phyloP scores from a whole-genome alignment of 2,888 invertebrate genomes.

The Eurois occulta region DNA sequence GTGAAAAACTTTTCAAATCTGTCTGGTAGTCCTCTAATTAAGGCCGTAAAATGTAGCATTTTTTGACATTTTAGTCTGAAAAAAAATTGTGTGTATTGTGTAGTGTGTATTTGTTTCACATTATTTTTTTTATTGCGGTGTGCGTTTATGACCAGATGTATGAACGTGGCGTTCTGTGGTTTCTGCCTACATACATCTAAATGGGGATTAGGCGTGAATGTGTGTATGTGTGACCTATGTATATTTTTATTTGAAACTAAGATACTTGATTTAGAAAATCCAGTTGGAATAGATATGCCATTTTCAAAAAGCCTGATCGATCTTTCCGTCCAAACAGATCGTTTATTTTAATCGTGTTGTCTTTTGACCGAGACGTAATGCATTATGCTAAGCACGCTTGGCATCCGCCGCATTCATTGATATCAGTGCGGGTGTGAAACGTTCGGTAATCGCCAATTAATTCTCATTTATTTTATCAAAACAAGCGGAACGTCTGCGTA shows the following conservation, averaged over 20 bases:
- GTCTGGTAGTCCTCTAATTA: too few relatives aligned
- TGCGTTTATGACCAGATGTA: not conserved
- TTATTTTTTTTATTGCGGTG: not conserved
- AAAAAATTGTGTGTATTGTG: too few relatives aligned
- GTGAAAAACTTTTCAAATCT: too few relatives aligned
- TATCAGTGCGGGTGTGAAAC: constrained; percentile 38
- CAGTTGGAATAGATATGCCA: not conserved
- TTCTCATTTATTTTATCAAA: constrained; percentile 43
- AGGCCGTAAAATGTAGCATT: too few relatives aligned
- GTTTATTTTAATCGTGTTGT: constrained; percentile 46
- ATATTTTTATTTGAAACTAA: not conserved
- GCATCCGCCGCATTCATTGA: constrained; percentile 48
- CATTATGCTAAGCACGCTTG: constrained; percentile 47
- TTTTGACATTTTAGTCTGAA: not conserved
- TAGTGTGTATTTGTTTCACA: not conserved
- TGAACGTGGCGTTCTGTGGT: not conserved
- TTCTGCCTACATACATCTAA: not conserved
- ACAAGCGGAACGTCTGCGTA: constrained; percentile 41
- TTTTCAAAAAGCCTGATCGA: not conserved
- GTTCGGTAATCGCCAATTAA: constrained; percentile 48
- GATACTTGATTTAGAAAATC: not conserved
- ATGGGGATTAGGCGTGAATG: not conserved
- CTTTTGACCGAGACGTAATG: constrained; percentile 40
- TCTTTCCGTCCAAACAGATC: constrained; percentile 29
- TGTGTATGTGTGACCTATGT: too few relatives aligned